phyloP scores from a whole-genome alignment of 2,113 vertebrate genomes.

The Tringa solitaria region DNA sequence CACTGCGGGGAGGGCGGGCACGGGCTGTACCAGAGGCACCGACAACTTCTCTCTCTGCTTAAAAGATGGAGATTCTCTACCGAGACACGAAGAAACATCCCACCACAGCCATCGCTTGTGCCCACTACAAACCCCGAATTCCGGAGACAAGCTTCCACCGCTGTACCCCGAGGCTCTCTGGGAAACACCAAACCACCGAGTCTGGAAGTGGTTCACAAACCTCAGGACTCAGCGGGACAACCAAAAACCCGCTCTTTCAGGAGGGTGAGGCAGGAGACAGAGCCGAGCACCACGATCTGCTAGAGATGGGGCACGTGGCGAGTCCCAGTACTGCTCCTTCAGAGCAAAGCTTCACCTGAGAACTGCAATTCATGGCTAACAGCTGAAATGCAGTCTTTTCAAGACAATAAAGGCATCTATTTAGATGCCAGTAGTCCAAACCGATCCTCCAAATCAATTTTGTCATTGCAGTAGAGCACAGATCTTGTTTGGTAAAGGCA shows the following conservation, averaged over 20 bases:
- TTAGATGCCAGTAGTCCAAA: neutral
- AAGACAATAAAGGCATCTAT: neutral
- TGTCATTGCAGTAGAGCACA: neutral
- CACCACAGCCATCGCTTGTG: neutral
- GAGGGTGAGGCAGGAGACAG: neutral
- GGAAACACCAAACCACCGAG: too few relatives aligned
- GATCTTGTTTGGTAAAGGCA: neutral
- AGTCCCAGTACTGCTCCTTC: neutral
- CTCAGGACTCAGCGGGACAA: neutral
- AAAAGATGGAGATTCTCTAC: neutral
- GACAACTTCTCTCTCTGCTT: neutral
- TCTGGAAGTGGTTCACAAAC: neutral
- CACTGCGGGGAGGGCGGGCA: too few relatives aligned
- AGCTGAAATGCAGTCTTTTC: neutral
- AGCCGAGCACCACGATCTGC: neutral
- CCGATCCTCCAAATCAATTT: neutral
- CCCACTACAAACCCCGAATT: neutral
- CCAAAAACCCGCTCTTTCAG: neutral
- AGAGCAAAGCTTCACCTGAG: neutral
- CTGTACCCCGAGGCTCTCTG: neutral
- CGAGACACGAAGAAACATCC: neutral
- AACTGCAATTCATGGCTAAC: neutral
- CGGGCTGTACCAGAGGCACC: neutral
- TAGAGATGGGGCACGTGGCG: neutral
- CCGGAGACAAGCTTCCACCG: neutral